These are phyloP conservation scores for Laothoe populi DNA, from an alignment of 2,888 invertebrate species.

Conservation along the genomic window DNA sequence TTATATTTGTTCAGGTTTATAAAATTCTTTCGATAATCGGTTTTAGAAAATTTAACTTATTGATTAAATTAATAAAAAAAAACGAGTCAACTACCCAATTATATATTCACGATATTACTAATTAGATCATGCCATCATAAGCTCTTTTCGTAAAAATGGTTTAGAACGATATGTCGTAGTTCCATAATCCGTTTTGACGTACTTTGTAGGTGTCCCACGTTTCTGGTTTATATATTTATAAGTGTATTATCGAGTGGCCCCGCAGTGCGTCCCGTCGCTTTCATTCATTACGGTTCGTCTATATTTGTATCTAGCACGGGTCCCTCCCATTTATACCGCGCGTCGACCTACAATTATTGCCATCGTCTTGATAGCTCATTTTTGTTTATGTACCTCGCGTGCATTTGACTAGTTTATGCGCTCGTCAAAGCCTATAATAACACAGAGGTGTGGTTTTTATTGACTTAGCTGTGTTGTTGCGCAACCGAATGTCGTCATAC, in stretches of 20 bases:
- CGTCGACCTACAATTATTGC: slow-evolving; percentile 25
- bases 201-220: slow-evolving; percentile 13
- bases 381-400: slow-evolving; percentile 18
- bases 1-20: too few species aligned
- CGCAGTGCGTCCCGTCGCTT: slow-evolving; percentile 25
- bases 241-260: neutral
- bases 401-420: slow-evolving; percentile 3
- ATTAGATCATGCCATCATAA: too few species aligned
- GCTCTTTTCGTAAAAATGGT: slow-evolving; percentile 31
- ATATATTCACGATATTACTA: too few species aligned
- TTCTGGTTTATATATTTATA: neutral
- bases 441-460: slow-evolving; percentile 1
- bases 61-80: too few species aligned
- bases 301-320: slow-evolving; percentile 29
- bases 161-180: slow-evolving; percentile 1
- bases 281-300: slow-evolving; percentile 27
- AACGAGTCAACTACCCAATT: too few species aligned
- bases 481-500: neutral
- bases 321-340: slow-evolving; percentile 26
- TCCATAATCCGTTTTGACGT: slow-evolving; percentile 1
- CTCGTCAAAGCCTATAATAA: neutral
- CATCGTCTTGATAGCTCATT: slow-evolving; percentile 16
- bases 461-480: neutral
- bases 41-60: too few species aligned
- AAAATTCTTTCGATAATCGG: too few species aligned